Base-by-base conservation (phyloP, 2,888 invertebrate species). In the Drosophila meridionalis region DNA sequence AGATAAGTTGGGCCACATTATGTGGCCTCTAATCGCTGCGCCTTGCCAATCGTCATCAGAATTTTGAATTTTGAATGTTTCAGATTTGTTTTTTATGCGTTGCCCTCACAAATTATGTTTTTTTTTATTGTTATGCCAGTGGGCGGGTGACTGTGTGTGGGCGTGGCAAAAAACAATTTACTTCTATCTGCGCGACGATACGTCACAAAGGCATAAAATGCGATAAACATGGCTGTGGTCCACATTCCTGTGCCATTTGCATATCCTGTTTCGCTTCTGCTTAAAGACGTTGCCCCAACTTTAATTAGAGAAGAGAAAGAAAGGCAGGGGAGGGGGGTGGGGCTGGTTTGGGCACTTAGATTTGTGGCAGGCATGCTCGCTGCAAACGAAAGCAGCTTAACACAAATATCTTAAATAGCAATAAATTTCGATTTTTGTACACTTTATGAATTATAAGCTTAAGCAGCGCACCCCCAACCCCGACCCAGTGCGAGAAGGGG, bases 401-500 rank as follows among this genome's bases (percentile, higher is more conserved):
- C 69, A 87, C 92, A 89, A 92, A 90, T 88, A 91, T 89, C 91
- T 90, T 90, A 87, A 91, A 92, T 86, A 89, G 92, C 89, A 91
- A 92, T 92, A 92, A 92, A 92, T 92, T 92, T 93, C 91, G 93
- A 92, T 93, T 92, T 86, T 92, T 83, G 89, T 87, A 88, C 86
- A 90, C 92, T 91, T 92, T 90, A 91, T 92, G 93, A 92, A 92
- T 92, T 92, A 92, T 92, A 90, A 92, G 91, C 91, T 91, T 82
- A 84, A 81, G 67, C 40, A 78, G 76, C 69, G 50, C 78, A 61
- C 47, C 40, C 20, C 20, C 38, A 12, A 12, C 38, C 38, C 12
- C 11, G 45, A 30, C 20, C 30, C 8, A 28, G 0, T 12, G 4
- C 12, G 38, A 40, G 12, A 32, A 32, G 30, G 48, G 48, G 48